Base-by-base conservation (phyloP, 2,113 vertebrate species). In the Gnathochromis pfefferi region DNA sequence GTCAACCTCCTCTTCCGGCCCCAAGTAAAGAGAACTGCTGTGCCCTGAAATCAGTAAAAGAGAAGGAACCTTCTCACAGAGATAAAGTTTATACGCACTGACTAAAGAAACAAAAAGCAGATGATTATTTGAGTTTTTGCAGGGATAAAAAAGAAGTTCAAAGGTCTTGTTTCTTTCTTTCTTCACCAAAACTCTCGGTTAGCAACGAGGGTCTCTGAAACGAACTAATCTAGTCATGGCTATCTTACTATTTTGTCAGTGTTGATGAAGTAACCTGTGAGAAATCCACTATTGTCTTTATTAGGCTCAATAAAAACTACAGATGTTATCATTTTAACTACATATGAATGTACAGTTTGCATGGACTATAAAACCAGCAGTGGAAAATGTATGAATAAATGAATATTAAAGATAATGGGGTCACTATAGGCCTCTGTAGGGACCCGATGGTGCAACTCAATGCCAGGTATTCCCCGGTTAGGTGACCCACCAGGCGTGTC, bases 1-100 rank as follows among this genome's bases (percentile, higher is more conserved):
- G 31, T 17, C 47, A 2, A n/a, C 82, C 85, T 89, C 85, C 90
- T 85, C 33, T 87, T 94, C 88, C 83, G 47, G 83, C 57, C 21
- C 83, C 91, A 89, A 90, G 85, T 93, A 81, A 82, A n/a, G 17
- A 26, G 45, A 57, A 80, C 26, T 11, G 60, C 33, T 81, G 58
- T 54, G 70, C 45, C n/a, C 47, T 3, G 26, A 17, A 55, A 54
- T 47, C 73, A 81, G 91, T 89, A 82, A 86, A 79, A 14, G 88
- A 70, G 80, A 47, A 21, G 79, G n/a, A 49, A 33, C 10, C 12
- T 84, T 94, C 83, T 81, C 88, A 85, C 80, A 81, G 9, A 90
- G 92, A 94, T 94, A 91, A 86, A 3, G 31, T 63, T 84, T 58
- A 16, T 33, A 40, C 3, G 49, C 10, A 7, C 47, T 19, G 9